Base-by-base conservation (phyloP, 2,888 invertebrate species). In the Drosophila algonquin region DNA sequence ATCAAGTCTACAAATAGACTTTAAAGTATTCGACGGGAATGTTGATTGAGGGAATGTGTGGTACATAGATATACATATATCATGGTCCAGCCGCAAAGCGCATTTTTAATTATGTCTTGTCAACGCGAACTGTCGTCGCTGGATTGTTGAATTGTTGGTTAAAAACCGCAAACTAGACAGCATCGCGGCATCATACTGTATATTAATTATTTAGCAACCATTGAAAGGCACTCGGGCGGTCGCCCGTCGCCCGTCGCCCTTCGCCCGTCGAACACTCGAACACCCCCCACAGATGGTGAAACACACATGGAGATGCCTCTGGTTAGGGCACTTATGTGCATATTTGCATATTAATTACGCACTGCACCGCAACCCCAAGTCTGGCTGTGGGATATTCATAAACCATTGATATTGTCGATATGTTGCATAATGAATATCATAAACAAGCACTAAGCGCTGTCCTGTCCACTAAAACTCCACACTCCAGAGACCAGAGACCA, bases 291-390 rank as follows among this genome's bases (percentile, higher is more conserved):
- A 67, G 44, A 51, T 16, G 46, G 14, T 9, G 5, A 27, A 24
- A 53, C 58, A 58, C 7, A 40, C 40, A 40, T 40, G 6, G 40
- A 16, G 32, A n/a, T 48, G 63, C 44, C 61, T 51, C 44, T 62
- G 63, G 63, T 74, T 67, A 74, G 70, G 51, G 77, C 69, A 79
- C 75, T 84, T 80, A 81, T 77, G 73, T 75, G 84, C 73, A 76
- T 83, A 80, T 86, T 86, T 84, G 80, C 86, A 85, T 86, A 85
- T 85, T 84, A 84, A 85, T 85, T 84, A 85, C 79, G 75, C 72
- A 76, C 63, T 79, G 80, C 75, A 71, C 79, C 86, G 76, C 79
- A 75, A 71, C 73, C 63, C 64, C 58, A 71, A 71, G 65, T 67
- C 61, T 75, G 72, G 72, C 77, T n/a, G 40, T 40, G 40, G 40